Base-by-base conservation (phyloP, 23 tunicate genomes). In the Styela clava region DNA sequence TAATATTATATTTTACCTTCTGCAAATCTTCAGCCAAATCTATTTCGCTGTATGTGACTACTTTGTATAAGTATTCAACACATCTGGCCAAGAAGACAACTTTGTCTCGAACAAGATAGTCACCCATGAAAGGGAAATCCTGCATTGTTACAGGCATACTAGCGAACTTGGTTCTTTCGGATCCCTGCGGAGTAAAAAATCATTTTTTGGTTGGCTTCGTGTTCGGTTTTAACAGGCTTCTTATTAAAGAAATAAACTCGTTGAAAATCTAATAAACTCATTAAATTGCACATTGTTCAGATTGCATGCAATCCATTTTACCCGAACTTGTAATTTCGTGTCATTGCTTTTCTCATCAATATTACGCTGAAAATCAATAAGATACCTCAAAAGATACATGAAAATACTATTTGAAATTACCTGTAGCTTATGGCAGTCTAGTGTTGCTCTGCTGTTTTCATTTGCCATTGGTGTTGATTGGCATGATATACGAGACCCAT, bases 61-160 rank as follows among this genome's bases (percentile, higher is more conserved):
- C 18, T n/a, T 73, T 73, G 78, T 32, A 33, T 23, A 73, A 23
- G 19, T 16, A 24, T 23, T 31, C 37, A 24, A 69, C 78, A 73
- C 27, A 34, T 29, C 78, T 29, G 16, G 52, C 26, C 19, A 73
- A 18, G 0, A 73, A 2, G 35, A 31, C 16, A 31, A 27, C 1
- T 73, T 33, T 32, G 69, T 73, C 78, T 16, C 26, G 26, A 18
- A 34, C 52, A 1, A 24, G 26, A 69, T 73, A 23, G 26, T 27
- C 37, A 24, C 52, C 32, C 36, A 73, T 29, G 78, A 73, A 73
- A 16, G 78, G 78, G 78, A 73, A 73, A 34, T 73, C 78, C 18
- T 31, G 26, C 78, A 73, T 73, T 19, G 1, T 2, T 24, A 73
- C 78, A 16, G 52, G 78, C 18, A 73, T 24, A 22, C 1, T 73